Evolutionary conservation across 2,113 vertebrate genomes (phyloP).

Genomic region (Antennarius striatus): DNA sequence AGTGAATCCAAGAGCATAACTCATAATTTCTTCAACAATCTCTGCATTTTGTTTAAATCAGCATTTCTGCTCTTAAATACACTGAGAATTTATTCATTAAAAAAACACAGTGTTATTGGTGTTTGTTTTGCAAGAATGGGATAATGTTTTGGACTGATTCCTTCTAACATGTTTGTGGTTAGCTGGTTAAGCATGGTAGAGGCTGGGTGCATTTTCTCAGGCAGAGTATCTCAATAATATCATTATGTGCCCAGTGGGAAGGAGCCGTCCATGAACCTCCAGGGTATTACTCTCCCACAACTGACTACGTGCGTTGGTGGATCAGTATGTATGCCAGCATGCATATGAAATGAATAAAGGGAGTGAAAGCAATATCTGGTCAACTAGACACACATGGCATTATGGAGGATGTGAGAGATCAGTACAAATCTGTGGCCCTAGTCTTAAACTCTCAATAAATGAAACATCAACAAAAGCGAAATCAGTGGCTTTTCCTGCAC

Average conservation of each 20-base stretch:
- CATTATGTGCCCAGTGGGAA: slow-evolving; percentile 77
- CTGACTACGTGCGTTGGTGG: slow-evolving; percentile 38
- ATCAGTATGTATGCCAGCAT: slow-evolving; percentile 57
- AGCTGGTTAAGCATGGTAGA: slow-evolving; percentile 67
- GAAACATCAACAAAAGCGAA: slow-evolving; percentile 76
- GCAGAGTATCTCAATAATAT: slow-evolving; percentile 74
- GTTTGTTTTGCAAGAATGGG: slow-evolving; percentile 53
- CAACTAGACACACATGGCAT: slow-evolving; percentile 68
- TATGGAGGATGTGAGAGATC: slow-evolving; percentile 76
- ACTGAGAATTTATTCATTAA: slow-evolving; percentile 31
- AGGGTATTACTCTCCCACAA: slow-evolving; percentile 73
- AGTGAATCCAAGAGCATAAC: slow-evolving; percentile 43
- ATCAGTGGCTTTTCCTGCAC: slow-evolving; percentile 68
- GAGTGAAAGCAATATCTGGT: slow-evolving; percentile 72
- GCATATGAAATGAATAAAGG: slow-evolving; percentile 74
- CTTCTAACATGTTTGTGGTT: slow-evolving; percentile 70
- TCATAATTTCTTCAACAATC: slow-evolving; percentile 39
- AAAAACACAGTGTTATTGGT: slow-evolving; percentile 4
- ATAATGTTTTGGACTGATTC: slow-evolving; percentile 51
- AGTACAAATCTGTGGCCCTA: slow-evolving; percentile 67
- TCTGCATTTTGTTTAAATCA: not conserved
- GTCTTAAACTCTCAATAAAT: slow-evolving; percentile 76
- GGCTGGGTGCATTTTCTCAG: slow-evolving; percentile 73
- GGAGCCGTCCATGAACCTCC: slow-evolving; percentile 70
- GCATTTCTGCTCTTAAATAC: slow-evolving; percentile 15